These are phyloP conservation scores for Phrynocephalus vlangalii DNA, from an alignment of 2,797 vertebrate species.

Conservation along the genomic window DNA sequence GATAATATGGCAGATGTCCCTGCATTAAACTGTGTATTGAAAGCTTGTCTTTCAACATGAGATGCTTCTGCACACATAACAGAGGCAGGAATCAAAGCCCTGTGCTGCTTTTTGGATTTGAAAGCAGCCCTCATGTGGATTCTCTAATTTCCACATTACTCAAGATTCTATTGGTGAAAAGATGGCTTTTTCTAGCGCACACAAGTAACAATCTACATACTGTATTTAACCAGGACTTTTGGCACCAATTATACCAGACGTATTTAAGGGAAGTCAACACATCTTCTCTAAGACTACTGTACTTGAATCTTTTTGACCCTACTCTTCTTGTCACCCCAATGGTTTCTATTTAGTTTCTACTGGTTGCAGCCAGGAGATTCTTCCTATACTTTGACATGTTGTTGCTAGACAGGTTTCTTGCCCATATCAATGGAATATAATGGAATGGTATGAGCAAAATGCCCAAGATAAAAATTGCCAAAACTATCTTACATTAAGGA, in stretches of 20 bases:
- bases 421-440: background rate
- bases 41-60: background rate
- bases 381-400: background rate
- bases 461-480: background rate
- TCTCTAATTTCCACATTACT: background rate
- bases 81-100: background rate
- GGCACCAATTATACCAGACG: background rate
- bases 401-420: background rate
- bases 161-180: too few species aligned
- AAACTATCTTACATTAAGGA: background rate
- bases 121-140: background rate
- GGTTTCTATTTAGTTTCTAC: background rate
- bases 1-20: background rate
- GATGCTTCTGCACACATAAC: background rate
- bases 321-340: background rate
- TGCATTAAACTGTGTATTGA: background rate
- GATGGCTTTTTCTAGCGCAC: background rate
- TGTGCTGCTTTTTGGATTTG: background rate
- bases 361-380: background rate
- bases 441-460: background rate
- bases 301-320: background rate
- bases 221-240: background rate
- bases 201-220: background rate
- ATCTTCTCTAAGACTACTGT: too few species aligned
- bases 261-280: background rate